phyloP scores from a whole-genome alignment of 1,140 invertebrate species.

The Helicoverpa armigera region DNA sequence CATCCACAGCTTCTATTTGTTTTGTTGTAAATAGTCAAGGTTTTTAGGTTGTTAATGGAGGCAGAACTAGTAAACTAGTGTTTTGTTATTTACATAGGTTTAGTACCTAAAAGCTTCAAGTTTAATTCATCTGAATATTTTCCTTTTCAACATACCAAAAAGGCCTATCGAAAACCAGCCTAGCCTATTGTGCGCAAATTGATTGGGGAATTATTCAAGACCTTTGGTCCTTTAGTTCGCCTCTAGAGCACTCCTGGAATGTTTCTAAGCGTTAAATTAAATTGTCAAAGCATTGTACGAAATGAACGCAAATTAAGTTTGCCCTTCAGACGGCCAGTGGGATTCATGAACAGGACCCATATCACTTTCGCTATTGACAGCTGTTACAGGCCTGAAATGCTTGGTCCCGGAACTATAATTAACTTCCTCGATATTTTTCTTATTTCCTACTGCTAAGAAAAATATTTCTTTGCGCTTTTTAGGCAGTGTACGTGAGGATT shows the following conservation, averaged over 20 bases:
- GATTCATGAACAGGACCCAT: conserved; percentile 4
- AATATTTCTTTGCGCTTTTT: not conserved
- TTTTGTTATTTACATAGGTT: no score
- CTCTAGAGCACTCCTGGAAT: not conserved
- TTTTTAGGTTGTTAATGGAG: no score
- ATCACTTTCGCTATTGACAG: conserved; percentile 32
- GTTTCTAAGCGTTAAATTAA: not conserved
- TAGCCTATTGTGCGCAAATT: conserved; percentile 2
- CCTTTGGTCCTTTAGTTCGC: not conserved
- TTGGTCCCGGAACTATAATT: not conserved
- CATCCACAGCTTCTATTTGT: no score
- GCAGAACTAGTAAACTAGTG: no score
- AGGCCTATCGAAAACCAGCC: not conserved
- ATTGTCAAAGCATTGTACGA: not conserved
- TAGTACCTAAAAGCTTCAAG: no score
- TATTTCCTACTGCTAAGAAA: conserved; percentile 25
- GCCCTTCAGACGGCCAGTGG: not conserved
- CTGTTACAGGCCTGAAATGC: conserved; percentile 4
- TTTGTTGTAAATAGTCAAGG: no score
- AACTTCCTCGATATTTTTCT: not conserved
- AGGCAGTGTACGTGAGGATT: not conserved
- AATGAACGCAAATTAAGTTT: conserved; percentile 36
- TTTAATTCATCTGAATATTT: not conserved
- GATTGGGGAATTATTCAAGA: conserved; percentile 30
- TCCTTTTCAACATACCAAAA: not conserved